Evolutionary conservation across 1,140 invertebrate species (phyloP), one percentile per base, ranked within the genome.

Genomic region (Drosophila tropicalis): DNA sequence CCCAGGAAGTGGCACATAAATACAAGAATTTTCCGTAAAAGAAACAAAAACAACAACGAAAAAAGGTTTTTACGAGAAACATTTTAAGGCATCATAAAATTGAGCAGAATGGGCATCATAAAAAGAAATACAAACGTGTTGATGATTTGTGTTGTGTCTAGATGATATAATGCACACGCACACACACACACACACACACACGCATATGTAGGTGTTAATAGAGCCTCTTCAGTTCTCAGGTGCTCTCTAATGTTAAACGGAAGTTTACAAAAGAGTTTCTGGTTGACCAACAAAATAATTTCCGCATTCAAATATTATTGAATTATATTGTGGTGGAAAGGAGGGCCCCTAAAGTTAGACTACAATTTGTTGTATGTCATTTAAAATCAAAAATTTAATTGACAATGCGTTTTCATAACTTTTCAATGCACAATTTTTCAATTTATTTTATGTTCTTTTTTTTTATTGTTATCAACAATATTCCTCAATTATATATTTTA

Each of bases 31-130:
- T 62, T 56, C 36, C 41, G n/a, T 15, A 29, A 19, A 25, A 22
- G 36, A 60, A 55, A 40, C 1, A 1, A 7, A 29, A 29, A 29
- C 29, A 29, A 5, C 29, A 29, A 29, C 10, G 25, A 40, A 39
- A 54, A 57, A 25, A 40, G 10, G 51, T 64, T 62, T 75, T 75
- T 75, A 75, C 56, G 36, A 62, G 55, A 57, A 29, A 72, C 44
- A 75, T 64, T 75, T 75, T 57, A 75, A 75, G 55, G 72, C 64
- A 40, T 75, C 71, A 68, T 75, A 75, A 75, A 75, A 67, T 40
- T 32, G 34, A 51, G 19, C 10, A 22, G 44, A 51, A 51, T 51
- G 32, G 51, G 44, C 57, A 60, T 19, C 64, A 72, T 19, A 60
- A 62, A 36, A 32, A 64, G 22, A 75, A 56, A 56, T 67, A 75